These are phyloP conservation scores for Villa cingulata DNA, from an alignment of 2,888 invertebrate species.

Conservation along the genomic window DNA sequence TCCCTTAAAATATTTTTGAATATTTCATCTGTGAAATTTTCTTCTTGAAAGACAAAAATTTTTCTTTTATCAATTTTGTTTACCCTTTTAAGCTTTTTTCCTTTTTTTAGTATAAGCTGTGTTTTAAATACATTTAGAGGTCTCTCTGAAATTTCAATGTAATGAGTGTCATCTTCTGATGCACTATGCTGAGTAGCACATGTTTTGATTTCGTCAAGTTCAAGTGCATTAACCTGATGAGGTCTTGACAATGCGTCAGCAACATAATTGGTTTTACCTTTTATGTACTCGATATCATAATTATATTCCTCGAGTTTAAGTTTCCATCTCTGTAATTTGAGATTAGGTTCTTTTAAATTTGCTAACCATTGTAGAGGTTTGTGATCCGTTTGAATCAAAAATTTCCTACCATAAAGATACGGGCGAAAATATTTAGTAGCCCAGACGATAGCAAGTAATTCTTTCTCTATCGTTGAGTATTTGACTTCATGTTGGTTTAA, in stretches of 20 bases:
- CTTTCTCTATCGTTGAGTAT: slow-evolving; percentile 10
- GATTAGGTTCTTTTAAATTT: slow-evolving; percentile 27
- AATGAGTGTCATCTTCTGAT: neutral
- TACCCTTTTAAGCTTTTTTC: neutral
- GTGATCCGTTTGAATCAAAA: slow-evolving; percentile 12
- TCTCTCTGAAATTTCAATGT: neutral
- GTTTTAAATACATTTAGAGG: slow-evolving; percentile 1
- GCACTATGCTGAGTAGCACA: slow-evolving; percentile 1
- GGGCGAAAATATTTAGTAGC: slow-evolving; percentile 13
- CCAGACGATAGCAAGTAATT: slow-evolving; percentile 11
- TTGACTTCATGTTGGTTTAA: slow-evolving; percentile 14
- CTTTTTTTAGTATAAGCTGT: neutral
- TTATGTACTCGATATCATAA: slow-evolving; percentile 14
- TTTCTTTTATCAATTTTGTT: neutral
- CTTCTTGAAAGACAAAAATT: neutral
- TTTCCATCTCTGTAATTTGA: slow-evolving; percentile 27
- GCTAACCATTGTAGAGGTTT: slow-evolving; percentile 22
- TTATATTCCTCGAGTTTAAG: slow-evolving; percentile 21
- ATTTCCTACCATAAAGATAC: slow-evolving; percentile 12
- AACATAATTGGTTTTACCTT: slow-evolving; percentile 12
- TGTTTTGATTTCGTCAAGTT: neutral
- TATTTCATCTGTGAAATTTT: neutral
- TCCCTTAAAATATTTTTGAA: neutral
- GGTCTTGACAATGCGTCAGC: slow-evolving; percentile 13
- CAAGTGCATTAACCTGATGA: neutral